phyloP scores from a whole-genome alignment of 1,140 invertebrate species.

The Aleiodes sp. region DNA sequence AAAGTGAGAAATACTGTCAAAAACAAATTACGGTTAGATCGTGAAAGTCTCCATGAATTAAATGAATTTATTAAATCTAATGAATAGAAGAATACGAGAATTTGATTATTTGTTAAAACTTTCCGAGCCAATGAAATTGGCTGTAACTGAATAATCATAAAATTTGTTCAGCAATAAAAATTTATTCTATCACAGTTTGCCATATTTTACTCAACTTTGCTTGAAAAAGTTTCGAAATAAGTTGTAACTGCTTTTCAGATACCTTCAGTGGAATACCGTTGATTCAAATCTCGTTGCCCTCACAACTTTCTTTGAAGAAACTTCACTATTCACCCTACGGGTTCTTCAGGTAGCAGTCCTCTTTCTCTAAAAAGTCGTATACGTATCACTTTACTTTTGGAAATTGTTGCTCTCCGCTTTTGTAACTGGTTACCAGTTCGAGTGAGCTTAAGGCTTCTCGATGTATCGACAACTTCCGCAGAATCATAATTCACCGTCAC shows the following conservation, averaged over 20 bases:
- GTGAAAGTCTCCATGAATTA: background rate
- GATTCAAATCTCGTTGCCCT: slow-evolving; percentile 49
- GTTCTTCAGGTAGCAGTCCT: background rate
- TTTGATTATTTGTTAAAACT: slow-evolving; percentile 7
- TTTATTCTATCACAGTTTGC: slow-evolving; percentile 34
- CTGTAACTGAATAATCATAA: background rate
- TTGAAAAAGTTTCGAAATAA: slow-evolving; percentile 32
- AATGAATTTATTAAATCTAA: slow-evolving; percentile 8
- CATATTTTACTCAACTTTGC: slow-evolving; percentile 21
- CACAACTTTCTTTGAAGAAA: slow-evolving; percentile 50
- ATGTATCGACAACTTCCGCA: background rate
- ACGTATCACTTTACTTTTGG: slow-evolving; percentile 7
- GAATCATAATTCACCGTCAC: too few relatives aligned
- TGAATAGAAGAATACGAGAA: too few relatives aligned
- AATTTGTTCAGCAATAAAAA: slow-evolving; percentile 26
- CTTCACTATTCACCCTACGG: slow-evolving; percentile 38
- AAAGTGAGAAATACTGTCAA: too few relatives aligned
- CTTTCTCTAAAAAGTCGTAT: background rate
- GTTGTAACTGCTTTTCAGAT: slow-evolving; percentile 54
- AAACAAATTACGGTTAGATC: too few relatives aligned
- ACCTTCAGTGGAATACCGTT: slow-evolving; percentile 30
- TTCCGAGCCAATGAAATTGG: slow-evolving; percentile 4
- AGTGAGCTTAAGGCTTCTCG: background rate
- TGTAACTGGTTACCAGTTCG: slow-evolving; percentile 4
- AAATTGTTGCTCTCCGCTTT: slow-evolving; percentile 8